Evolutionary conservation across 2,113 vertebrate species (phyloP).

Genomic region (Neodon shergylaensis): DNA sequence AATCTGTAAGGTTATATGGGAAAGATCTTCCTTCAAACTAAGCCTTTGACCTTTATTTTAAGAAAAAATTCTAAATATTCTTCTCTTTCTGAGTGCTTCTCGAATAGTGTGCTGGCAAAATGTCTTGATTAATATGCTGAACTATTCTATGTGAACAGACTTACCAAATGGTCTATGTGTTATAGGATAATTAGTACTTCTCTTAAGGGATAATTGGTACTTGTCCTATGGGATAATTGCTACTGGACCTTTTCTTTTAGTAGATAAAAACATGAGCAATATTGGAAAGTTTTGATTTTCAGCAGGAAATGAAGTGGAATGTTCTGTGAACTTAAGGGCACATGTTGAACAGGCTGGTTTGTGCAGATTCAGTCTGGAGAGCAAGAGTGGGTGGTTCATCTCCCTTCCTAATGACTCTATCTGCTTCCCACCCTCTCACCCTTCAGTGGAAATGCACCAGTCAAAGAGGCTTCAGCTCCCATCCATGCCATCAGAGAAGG

Average conservation of each 20-base stretch:
- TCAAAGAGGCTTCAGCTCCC: not conserved
- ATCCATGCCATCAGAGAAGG: not conserved
- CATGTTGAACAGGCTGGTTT: not conserved
- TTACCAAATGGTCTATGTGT: not conserved
- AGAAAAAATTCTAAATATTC: conserved; percentile 23
- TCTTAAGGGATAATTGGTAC: not conserved
- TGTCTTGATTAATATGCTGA: not conserved
- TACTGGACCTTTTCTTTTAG: not conserved
- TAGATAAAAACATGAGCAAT: conserved; percentile 45
- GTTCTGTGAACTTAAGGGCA: conserved; percentile 40
- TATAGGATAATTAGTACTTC: not conserved
- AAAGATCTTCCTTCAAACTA: not conserved
- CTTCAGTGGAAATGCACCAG: not conserved
- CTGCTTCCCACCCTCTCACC: not conserved
- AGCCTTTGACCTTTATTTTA: conserved; percentile 41
- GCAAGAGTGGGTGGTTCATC: not conserved
- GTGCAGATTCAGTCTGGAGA: conserved; percentile 28
- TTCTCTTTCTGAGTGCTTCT: conserved; percentile 5
- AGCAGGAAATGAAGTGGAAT: conserved; percentile 42
- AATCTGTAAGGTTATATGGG: not conserved
- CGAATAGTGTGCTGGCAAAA: conserved; percentile 30
- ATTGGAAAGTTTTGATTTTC: conserved; percentile 48
- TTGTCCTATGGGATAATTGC: not conserved
- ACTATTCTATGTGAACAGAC: not conserved
- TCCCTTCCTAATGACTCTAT: conserved; percentile 32